Evolutionary conservation across 2,888 invertebrate species (phyloP).

Genomic region (Philonicus albiceps): DNA sequence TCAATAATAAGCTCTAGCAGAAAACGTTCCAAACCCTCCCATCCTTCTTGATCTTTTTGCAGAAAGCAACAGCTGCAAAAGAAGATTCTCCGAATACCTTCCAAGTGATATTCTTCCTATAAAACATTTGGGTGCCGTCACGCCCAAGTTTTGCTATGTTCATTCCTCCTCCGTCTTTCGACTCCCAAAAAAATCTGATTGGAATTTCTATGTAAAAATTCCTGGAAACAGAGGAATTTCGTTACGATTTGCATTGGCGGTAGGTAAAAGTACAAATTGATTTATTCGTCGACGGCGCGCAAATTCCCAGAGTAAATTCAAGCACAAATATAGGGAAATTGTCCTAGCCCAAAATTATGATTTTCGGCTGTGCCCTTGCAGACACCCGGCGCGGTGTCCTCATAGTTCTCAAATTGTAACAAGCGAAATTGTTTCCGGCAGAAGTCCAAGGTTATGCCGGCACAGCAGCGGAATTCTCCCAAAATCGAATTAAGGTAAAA

Average conservation of each 20-base stretch:
- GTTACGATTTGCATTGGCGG: conserved; percentile 4
- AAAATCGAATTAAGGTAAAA: conserved; percentile 13
- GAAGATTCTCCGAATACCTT: background rate
- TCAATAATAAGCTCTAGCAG: background rate
- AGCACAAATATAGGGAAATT: background rate
- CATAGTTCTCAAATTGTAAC: background rate
- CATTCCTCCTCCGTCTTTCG: background rate
- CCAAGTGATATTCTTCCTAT: background rate
- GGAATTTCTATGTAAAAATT: conserved; percentile 12
- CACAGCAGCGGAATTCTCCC: background rate
- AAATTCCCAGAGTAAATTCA: background rate
- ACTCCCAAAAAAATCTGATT: background rate
- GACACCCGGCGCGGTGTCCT: background rate
- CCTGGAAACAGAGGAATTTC: background rate
- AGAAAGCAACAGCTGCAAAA: background rate
- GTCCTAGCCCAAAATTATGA: background rate
- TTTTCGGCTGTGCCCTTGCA: background rate
- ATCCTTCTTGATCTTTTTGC: background rate
- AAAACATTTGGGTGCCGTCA: conserved; percentile 3
- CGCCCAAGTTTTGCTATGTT: conserved; percentile 7
- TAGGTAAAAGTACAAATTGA: background rate
- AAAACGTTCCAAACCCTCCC: background rate
- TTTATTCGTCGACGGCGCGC: background rate
- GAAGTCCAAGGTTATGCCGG: background rate
- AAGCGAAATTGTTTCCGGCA: background rate